Base-by-base conservation (phyloP, 2,113 vertebrate species). In the Oncorhynchus nerka region DNA sequence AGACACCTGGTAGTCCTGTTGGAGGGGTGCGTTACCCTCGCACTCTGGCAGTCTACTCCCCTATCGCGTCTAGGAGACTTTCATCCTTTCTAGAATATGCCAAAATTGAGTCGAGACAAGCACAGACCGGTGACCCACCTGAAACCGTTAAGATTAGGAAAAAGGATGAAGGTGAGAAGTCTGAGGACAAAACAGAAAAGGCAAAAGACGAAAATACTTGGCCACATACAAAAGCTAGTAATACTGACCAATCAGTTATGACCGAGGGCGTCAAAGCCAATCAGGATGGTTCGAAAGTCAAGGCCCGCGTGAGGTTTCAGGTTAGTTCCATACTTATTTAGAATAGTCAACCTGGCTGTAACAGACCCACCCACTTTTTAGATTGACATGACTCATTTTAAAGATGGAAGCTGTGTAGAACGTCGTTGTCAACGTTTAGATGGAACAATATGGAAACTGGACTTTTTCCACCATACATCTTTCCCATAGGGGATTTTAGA, bases 41-140 rank as follows among this genome's bases (percentile, higher is more conserved):
- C 80, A 95, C 93, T 2, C 90, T 96, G 4, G 97, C 95, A 0
- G 94, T 97, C 61, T 99, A 97, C 74, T 98, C 97, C 0, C 95
- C 97, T 3, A 82, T 97, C 68, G 93, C 92, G 19, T 94, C 93
- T 82, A 89, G 95, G 32, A 94, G 94, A 76, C 89, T 96, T 39
- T 87, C 94, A 26, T 81, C 94, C 19, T 93, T 95, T 59, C 74
- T 91, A 48, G 93, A 93, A 0, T 79, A 92, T 0, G 76, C n/a
- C 0, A 57, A 75, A 1, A 79, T 75, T 1, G 69, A 30, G 1
- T 55, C 79, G 1, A 67, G 78, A 2, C 79, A 76, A 5, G 80
- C n/a, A 16, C 64, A 57, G 69, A 15, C 62, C 3, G 75, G n/a
- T 0, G 83, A 80, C n/a, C 9, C 26, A 19, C 81, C 51, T 0